phyloP scores from a whole-genome alignment of 2,797 vertebrate genomes.

The Tokudaia muenninki region DNA sequence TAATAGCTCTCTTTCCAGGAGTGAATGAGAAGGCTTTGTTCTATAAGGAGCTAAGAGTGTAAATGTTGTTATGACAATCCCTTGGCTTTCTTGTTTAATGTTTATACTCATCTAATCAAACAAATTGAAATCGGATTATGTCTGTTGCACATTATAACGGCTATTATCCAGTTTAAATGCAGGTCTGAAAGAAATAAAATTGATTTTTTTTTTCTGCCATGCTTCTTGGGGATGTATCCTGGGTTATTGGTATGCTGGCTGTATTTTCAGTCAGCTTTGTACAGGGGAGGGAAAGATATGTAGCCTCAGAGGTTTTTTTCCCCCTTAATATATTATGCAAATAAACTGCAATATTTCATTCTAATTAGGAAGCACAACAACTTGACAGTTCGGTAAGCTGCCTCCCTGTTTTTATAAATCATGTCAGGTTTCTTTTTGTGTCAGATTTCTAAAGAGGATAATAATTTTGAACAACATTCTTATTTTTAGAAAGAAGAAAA shows the following conservation, averaged over 20 bases:
- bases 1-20: slow-evolving; percentile 39
- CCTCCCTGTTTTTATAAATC: slow-evolving; percentile 69
- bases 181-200: slow-evolving; percentile 78
- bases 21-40: slow-evolving; percentile 65
- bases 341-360: slow-evolving; percentile 74
- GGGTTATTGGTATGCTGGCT: slow-evolving; percentile 69
- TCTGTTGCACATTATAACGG: slow-evolving; percentile 62
- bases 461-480: slow-evolving; percentile 69
- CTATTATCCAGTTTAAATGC: slow-evolving; percentile 81
- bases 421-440: slow-evolving; percentile 48
- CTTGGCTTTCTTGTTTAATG: slow-evolving; percentile 76
- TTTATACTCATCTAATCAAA: slow-evolving; percentile 78
- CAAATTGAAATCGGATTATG: slow-evolving; percentile 81
- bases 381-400: slow-evolving; percentile 56
- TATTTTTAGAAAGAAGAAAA: slow-evolving; percentile 71
- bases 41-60: slow-evolving; percentile 67
- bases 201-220: slow-evolving; percentile 75
- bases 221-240: slow-evolving; percentile 61
- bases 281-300: slow-evolving; percentile 65
- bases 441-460: slow-evolving; percentile 40
- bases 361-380: slow-evolving; percentile 69
- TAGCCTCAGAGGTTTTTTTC: neutral
- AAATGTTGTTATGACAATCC: slow-evolving; percentile 65
- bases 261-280: slow-evolving; percentile 78
- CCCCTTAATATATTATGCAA: slow-evolving; percentile 68